A percentile compares a stretch with the other conserved stretches of the same genome.
Evolutionary conservation across 2,888 invertebrate species (phyloP).

Genomic region (Phyllotreta cruciferae): DNA sequence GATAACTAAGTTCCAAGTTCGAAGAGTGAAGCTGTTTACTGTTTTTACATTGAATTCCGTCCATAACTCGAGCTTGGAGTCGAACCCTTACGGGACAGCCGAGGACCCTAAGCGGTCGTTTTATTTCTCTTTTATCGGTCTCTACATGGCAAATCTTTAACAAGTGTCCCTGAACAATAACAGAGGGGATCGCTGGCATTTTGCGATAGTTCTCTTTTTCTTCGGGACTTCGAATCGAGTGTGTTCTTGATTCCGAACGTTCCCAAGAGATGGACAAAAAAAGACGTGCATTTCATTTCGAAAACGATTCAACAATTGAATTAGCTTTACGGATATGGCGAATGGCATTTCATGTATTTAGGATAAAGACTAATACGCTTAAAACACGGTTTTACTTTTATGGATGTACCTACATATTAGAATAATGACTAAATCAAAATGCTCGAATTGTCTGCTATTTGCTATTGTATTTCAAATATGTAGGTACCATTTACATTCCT

Average conservation of each 20-base stretch:
- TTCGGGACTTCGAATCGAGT: slow-evolving; percentile 26
- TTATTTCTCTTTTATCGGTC: slow-evolving; percentile 56
- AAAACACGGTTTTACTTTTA: slow-evolving; percentile 4
- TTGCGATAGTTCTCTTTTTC: slow-evolving; percentile 37
- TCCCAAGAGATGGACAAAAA: slow-evolving; percentile 32
- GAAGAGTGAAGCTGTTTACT: slow-evolving; percentile 42
- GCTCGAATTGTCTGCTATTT: background rate
- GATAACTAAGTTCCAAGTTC: slow-evolving; percentile 30
- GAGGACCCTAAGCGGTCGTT: slow-evolving; percentile 56
- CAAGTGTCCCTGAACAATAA: slow-evolving; percentile 57
- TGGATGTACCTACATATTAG: slow-evolving; percentile 4
- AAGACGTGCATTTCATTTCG: slow-evolving; percentile 14
- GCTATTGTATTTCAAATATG: no score
- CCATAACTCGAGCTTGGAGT: slow-evolving; percentile 51
- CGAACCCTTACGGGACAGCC: slow-evolving; percentile 56
- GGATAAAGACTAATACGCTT: slow-evolving; percentile 15
- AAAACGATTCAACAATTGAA: slow-evolving; percentile 30
- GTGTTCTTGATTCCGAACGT: slow-evolving; percentile 30
- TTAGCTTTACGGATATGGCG: slow-evolving; percentile 23
- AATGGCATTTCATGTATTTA: slow-evolving; percentile 26
- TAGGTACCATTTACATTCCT: no score
- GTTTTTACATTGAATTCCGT: slow-evolving; percentile 46
- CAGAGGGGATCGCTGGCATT: slow-evolving; percentile 57
- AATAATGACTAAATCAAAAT: slow-evolving; percentile 16
- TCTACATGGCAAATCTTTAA: slow-evolving; percentile 58